A percentile compares a stretch with the other conserved stretches of the same genome.
These are phyloP conservation scores for Eupristina koningsbergeri DNA, from an alignment of 1,140 invertebrate species.

Conservation along the genomic window DNA sequence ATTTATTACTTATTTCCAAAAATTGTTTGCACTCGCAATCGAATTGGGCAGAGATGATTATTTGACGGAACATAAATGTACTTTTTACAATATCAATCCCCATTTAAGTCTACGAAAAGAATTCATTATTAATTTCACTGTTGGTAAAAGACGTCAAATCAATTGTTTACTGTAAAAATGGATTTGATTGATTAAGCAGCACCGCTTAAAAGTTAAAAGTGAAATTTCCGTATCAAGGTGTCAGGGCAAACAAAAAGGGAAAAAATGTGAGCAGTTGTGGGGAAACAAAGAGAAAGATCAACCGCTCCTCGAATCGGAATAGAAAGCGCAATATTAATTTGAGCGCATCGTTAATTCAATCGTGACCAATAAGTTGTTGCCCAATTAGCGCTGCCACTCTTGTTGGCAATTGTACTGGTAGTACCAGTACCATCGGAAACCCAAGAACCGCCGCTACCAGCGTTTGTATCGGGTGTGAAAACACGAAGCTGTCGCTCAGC, in stretches of 20 bases:
- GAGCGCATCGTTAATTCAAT: slow-evolving; percentile 44
- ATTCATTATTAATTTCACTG: no score
- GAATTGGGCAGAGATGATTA: no score
- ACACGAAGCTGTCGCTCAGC: neutral
- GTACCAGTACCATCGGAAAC: no score
- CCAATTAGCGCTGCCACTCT: slow-evolving; percentile 21
- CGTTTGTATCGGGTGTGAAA: slow-evolving; percentile 4
- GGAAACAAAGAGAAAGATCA: neutral
- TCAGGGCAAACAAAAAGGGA: neutral
- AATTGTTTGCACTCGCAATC: no score
- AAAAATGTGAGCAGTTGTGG: neutral
- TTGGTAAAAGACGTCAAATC: no score
- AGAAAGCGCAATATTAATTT: neutral
- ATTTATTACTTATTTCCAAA: no score
- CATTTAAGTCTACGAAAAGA: no score
- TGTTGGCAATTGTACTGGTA: neutral
- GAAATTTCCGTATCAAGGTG: neutral
- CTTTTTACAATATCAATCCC: no score
- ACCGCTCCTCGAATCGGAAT: neutral
- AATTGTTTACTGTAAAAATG: neutral
- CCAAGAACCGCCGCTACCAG: neutral
- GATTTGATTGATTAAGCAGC: neutral
- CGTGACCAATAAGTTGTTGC: slow-evolving; percentile 25
- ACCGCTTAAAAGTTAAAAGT: neutral
- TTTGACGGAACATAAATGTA: no score